Conservation (phyloP, 30 jellyfish, hydroid and myxozoan species). For the Aurelia aurita region DNA sequence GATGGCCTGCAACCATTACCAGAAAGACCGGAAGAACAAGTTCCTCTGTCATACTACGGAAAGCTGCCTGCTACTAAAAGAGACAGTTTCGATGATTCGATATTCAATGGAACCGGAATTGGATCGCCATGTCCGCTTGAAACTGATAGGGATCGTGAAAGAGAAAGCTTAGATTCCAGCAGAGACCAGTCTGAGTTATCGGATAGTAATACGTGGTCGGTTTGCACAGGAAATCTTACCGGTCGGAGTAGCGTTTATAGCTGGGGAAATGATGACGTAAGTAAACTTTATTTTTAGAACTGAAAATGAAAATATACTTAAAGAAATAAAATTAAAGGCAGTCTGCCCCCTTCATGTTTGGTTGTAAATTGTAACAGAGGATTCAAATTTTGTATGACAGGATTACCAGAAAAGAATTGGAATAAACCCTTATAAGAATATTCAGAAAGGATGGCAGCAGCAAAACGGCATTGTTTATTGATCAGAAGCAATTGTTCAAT, state of each 20-base stretch:
- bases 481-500: too few species aligned
- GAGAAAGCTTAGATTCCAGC: constrained; percentile 57
- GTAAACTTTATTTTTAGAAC: neutral
- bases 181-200: constrained; percentile 66
- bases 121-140: constrained; percentile 46
- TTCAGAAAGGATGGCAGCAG: too few species aligned
- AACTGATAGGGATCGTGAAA: neutral
- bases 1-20: constrained; percentile 85
- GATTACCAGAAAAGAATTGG: too few species aligned
- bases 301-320: too few species aligned
- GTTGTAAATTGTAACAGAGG: too few species aligned
- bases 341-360: too few species aligned
- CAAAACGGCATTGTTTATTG: too few species aligned
- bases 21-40: constrained; percentile 80
- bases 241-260: constrained; percentile 93
- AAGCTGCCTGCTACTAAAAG: constrained; percentile 51
- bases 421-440: too few species aligned
- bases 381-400: too few species aligned
- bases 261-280: constrained; percentile 96
- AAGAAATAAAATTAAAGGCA: too few species aligned
- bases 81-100: constrained; percentile 54
- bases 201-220: constrained; percentile 68
- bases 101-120: neutral
- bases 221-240: constrained; percentile 81
- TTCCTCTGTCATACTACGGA: constrained; percentile 36